Base-by-base conservation (phyloP, 2,113 vertebrate species). In the Chionomys nivalis region DNA sequence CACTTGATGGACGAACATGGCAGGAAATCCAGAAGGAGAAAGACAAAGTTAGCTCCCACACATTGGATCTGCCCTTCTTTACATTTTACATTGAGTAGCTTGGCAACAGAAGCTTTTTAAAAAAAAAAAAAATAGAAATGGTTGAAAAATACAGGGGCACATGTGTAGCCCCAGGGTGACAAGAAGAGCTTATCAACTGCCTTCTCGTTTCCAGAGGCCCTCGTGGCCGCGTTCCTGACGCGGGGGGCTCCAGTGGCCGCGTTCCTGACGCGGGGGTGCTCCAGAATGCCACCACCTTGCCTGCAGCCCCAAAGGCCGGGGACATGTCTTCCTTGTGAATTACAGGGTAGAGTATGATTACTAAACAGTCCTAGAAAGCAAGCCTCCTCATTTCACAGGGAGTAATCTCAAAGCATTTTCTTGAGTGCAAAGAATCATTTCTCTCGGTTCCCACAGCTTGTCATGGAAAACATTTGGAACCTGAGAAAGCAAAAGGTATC, bases 381-480 rank as follows among this genome's bases (percentile, higher is more conserved):
- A 63, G 13, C 7, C 10, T 14, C 39, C 31, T 68, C 39, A 77
- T 81, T 75, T 75, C 75, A 33, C 0, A 7, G 55, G 55, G 24
- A 72, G 86, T 87, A 85, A 65, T 91, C 92, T 93, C 33, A 94
- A 89, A 95, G 36, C 77, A 73, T 91, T 90, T 73, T 55, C 55
- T 95, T 26, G 0, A 58, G 1, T 42, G 0, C 36, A 73, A 89
- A 24, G 65, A 21, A 39, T 47, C 24, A 61, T 82, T 92, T 61
- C 77, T 42, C 76, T 55, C 47, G 12, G n/a, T 58, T 91, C 81
- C 55, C n/a, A 19, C 10, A 76, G 42, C 10, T 44, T 33, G 87
- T 73, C 9, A 23, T 65, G 47, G 77, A 86, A 92, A 83, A 77
- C 36, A 86, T 78, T 85, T 90, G 90, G 76, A 58, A 66, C 12